Conservation (phyloP, 2,888 invertebrate genomes). For the Megamerina dolium region DNA sequence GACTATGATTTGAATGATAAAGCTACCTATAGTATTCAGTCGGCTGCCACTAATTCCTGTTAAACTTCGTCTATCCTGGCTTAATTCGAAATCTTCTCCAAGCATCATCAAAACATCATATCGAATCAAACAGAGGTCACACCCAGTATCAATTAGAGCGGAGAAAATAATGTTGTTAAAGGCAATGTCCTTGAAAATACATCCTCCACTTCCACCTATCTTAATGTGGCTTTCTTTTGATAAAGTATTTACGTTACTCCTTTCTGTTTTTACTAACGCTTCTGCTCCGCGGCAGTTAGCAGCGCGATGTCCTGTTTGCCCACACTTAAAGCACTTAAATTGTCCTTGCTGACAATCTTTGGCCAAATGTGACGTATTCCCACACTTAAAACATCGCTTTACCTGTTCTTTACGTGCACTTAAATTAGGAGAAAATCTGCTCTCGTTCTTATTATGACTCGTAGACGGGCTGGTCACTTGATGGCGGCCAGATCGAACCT, state of each 20-base stretch:
- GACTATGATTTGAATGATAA: not conserved
- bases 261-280: not conserved
- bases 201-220: not conserved
- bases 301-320: not conserved
- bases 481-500: conserved; percentile 1
- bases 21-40: conserved; percentile 7
- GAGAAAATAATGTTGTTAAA: conserved; percentile 3
- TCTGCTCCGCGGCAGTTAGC: not conserved
- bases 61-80: not conserved
- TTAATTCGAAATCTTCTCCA: conserved; percentile 5
- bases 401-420: not conserved
- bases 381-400: not conserved
- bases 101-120: conserved; percentile 6
- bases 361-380: not conserved
- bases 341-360: not conserved
- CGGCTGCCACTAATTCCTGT: conserved; percentile 6
- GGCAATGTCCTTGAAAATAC: conserved; percentile 8
- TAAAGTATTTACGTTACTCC: conserved; percentile 10
- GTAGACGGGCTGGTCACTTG: too few relatives aligned
- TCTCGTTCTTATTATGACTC: not conserved
- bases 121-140: conserved; percentile 12
- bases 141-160: conserved; percentile 16
- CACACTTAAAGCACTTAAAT: not conserved
- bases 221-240: not conserved
- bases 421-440: not conserved